Evolutionary conservation across 2,888 invertebrate genomes (phyloP), one percentile per base, ranked within the genome.

Genomic region (Sturmia bella): DNA sequence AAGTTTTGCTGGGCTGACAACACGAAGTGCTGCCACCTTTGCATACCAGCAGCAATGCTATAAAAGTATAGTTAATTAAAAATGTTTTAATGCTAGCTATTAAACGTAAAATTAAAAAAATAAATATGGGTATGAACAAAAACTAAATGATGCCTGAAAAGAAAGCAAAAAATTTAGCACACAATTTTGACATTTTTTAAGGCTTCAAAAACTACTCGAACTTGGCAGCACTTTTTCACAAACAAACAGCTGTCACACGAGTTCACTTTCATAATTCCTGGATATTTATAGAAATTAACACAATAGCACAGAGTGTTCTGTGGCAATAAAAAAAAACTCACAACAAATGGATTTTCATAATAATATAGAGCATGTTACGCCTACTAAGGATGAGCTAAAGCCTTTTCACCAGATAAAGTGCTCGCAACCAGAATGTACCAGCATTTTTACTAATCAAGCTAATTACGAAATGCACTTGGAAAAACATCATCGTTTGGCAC

Each of bases 391-490:
- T 2, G 80, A 83, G 12, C 59, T 86, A 9, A 48, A 79, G 13
- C 83, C 84, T 12, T 80, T 52, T 56, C 84, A 87, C 27, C 85
- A 87, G 32, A 77, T 88, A 1, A 57, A 64, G 0, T 92, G 92
- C 80, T 83, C 91, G 0, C 91, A 92, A 84, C 85, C 88, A 5
- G 91, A 91, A 32, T 93, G 92, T 80, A 83, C 87, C 0, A 90
- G 90, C 24, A 87, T 90, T 2, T 93, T 93, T 85, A 91, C 89
- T 21, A 93, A 92, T 74, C 89, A 91, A 24, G 91, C 93, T 11
- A 92, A 93, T 85, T 89, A 93, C 32, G 91, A 92, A 77, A 88
- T 92, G 81, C 95, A 95, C 85, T 84, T 95, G 4, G 87, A 90
- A 0, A 93, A 92, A 84, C 90, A 90, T 0, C 95, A 95, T 83